Conservation (phyloP, 2,888 invertebrate species). For the Lasioglossum marginatum region DNA sequence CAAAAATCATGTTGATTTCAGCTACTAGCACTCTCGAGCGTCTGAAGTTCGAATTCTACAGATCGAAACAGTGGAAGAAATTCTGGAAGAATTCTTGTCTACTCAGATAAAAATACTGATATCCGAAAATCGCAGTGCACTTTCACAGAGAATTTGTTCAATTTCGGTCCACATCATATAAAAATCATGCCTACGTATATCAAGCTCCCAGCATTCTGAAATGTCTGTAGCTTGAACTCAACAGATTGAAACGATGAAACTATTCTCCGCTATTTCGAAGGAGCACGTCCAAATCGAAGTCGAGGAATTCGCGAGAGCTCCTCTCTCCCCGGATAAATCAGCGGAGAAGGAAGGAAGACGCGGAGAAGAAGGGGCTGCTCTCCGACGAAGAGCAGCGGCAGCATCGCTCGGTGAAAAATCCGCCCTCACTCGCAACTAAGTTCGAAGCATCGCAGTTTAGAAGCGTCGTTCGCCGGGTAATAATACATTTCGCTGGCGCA, state of each 20-base stretch:
- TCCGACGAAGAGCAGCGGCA: conserved; percentile 37
- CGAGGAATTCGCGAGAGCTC: conserved; percentile 4
- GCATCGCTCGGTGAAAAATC: conserved; percentile 54
- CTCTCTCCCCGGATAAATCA: conserved; percentile 27
- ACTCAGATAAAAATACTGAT: not conserved
- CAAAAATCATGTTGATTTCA: not conserved
- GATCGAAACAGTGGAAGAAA: not conserved
- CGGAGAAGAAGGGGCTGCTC: conserved; percentile 32
- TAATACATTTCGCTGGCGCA: conserved; percentile 55
- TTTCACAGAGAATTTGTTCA: not conserved
- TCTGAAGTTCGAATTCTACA: not conserved
- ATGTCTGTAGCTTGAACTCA: not conserved
- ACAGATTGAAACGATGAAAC: not conserved
- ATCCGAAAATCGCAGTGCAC: not conserved
- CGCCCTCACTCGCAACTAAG: conserved; percentile 46
- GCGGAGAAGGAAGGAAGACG: conserved; percentile 47
- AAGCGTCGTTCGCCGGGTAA: conserved; percentile 48
- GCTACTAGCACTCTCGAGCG: not conserved
- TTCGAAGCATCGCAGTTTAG: conserved; percentile 54
- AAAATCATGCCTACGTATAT: not conserved
- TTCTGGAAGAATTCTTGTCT: not conserved
- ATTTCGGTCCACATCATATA: not conserved
- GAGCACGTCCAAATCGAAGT: conserved; percentile 3
- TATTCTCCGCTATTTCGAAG: not conserved
- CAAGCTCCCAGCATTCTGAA: not conserved